Base-by-base conservation (phyloP, 1,140 invertebrate genomes). In the Anadara kagoshimensis region DNA sequence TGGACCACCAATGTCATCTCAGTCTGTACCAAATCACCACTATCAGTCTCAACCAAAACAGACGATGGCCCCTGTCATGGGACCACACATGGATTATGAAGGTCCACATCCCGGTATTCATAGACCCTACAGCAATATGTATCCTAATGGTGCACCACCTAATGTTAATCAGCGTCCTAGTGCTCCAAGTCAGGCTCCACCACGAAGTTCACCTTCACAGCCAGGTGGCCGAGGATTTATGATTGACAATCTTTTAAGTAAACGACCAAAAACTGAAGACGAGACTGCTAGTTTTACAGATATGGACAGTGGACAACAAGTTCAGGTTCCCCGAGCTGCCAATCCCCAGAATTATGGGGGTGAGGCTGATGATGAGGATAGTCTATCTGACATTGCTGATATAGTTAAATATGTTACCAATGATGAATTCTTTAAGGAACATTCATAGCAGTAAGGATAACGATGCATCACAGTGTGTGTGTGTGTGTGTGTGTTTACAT, bases 191-290 rank as follows among this genome's bases (percentile, higher is more conserved):
- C 29, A 36, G 29, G 29, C 29, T 36, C 29, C 29, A 36, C 29
- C 29, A 36, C 29, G 29, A 36, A 36, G 29, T 36, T 36, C 29
- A 36, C 29, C 29, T 36, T 36, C 29, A 3, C 29, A 36, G 29
- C 29, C 29, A 3, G 80, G 80, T 5, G 65, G 80, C 5, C 61
- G 80, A 8, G 80, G 75, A 5, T 82, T 82, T 41, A 82, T 80
- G 80, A 82, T 82, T 69, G 80, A 82, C 65, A 80, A 78, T 63
- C 72, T 82, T 1, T 45, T 75, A 44, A 67, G 69, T 44, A 75
- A 75, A 53, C 51, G 49, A 44, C 66, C 66, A 41, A 49, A 54
- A 36, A 54, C 44, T 10, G 29, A 67, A 24, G 29, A 12, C 18
- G 51, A 63, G 14, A 43, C 49, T 12, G 61, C 45, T 26, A 43